phyloP scores from a whole-genome alignment of 1,140 invertebrate species.

The Cherax quadricarinatus region DNA sequence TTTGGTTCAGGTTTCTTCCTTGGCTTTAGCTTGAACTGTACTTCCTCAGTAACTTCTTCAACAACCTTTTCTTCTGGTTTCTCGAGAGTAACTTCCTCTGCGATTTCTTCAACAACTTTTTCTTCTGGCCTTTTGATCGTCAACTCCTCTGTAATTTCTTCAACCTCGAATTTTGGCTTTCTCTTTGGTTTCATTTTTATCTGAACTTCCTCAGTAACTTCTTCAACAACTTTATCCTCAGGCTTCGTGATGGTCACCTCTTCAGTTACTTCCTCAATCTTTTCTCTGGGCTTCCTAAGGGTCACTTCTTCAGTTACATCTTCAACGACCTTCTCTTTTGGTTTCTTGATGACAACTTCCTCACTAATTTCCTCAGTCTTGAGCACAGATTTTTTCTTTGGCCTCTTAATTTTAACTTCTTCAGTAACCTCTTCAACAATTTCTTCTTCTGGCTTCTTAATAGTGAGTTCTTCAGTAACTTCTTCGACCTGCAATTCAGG shows the following conservation, averaged over 20 bases:
- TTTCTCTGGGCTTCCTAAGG: conserved; percentile 75
- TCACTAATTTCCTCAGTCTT: conserved; percentile 67
- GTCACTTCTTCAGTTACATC: conserved; percentile 75
- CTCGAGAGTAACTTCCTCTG: conserved; percentile 45
- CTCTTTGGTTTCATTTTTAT: conserved; percentile 31
- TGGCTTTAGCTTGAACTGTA: conserved; percentile 24
- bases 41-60: conserved; percentile 51
- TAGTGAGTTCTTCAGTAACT: conserved; percentile 36
- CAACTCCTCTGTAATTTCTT: conserved; percentile 59
- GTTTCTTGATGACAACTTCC: conserved; percentile 42
- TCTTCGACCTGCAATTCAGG: conserved; percentile 55
- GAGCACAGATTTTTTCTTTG: conserved; percentile 68
- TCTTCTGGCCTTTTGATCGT: conserved; percentile 48
- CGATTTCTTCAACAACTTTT: conserved; percentile 29
- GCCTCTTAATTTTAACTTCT: conserved; percentile 15
- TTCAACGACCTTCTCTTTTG: conserved; percentile 69
- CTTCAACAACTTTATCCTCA: conserved; percentile 10
- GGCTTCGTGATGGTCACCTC: conserved; percentile 41
- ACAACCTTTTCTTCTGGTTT: conserved; percentile 28
- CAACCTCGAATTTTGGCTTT: conserved; percentile 73
- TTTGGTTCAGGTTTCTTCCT: conserved; percentile 31
- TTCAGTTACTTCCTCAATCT: conserved; percentile 77
- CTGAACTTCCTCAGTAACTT: conserved; percentile 67
- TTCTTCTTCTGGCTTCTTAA: conserved; percentile 39
- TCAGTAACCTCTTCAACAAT: conserved; percentile 11